phyloP scores from a whole-genome alignment of 2,888 invertebrate species.

The Oxytorus armatus region DNA sequence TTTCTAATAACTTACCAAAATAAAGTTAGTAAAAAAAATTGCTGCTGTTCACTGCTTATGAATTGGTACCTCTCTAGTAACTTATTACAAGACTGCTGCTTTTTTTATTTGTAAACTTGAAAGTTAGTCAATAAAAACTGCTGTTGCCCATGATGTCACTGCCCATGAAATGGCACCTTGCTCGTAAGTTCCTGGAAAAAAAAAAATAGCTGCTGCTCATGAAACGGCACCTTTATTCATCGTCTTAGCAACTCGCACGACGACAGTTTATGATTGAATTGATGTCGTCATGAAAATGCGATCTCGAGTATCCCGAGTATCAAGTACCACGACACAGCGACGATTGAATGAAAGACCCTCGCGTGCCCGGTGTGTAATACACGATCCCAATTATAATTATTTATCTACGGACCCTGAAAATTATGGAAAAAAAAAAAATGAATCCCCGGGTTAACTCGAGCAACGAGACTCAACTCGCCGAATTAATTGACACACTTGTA shows the following conservation, averaged over 20 bases:
- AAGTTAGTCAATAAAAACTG: no score
- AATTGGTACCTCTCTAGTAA: no score
- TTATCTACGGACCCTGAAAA: constrained; percentile 5
- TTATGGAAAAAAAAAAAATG: constrained; percentile 1
- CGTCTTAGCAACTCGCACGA: constrained; percentile 33
- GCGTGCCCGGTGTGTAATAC: constrained; percentile 1
- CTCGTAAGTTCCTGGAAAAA: no score
- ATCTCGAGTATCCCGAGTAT: constrained; percentile 38
- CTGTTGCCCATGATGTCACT: no score
- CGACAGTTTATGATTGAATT: constrained; percentile 59
- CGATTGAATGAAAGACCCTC: constrained; percentile 20
- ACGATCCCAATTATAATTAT: constrained; percentile 27
- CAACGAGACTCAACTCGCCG: constrained; percentile 7
- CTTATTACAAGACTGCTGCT: no score
- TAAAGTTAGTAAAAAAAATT: no score
- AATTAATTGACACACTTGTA: background rate
- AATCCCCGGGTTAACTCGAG: background rate
- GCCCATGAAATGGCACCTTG: no score
- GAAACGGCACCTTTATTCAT: constrained; percentile 22
- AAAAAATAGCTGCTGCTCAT: no score
- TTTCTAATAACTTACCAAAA: no score
- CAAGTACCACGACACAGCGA: constrained; percentile 21
- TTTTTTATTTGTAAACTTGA: no score
- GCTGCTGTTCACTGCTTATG: no score
- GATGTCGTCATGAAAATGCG: constrained; percentile 47